Conservation (phyloP, 2,888 invertebrate genomes). For the Pyralis farinalis region DNA sequence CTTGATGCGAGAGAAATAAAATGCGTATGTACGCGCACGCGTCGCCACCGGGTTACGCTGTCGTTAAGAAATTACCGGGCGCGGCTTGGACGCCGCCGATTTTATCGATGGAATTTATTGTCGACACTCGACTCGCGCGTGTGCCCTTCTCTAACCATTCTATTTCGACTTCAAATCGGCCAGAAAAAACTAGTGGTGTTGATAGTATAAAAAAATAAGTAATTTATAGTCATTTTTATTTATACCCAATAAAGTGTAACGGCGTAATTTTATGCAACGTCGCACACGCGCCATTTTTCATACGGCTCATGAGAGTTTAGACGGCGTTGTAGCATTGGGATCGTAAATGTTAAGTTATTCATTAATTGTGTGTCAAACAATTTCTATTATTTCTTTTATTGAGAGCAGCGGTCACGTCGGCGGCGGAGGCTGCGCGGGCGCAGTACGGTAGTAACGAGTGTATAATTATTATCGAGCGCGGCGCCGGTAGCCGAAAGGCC, state of each 20-base stretch:
- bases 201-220: conserved; percentile 1
- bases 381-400: conserved; percentile 50
- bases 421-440: conserved; percentile 36
- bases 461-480: conserved; percentile 71
- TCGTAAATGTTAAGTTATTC: conserved; percentile 20
- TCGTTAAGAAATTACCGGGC: conserved; percentile 78
- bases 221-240: conserved; percentile 8
- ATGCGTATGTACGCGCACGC: conserved; percentile 69
- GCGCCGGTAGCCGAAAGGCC: conserved; percentile 76
- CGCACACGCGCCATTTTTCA: conserved; percentile 9
- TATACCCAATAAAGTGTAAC: conserved; percentile 11
- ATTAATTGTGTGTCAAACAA: conserved; percentile 49
- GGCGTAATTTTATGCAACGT: conserved; percentile 11
- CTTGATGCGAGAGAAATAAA: conserved; percentile 71
- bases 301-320: conserved; percentile 5
- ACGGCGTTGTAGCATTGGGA: not conserved
- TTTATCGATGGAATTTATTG: conserved; percentile 81
- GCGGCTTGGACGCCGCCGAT: conserved; percentile 69
- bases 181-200: not conserved
- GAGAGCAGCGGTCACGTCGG: conserved; percentile 50
- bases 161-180: conserved; percentile 23
- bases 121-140: conserved; percentile 62
- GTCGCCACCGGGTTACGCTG: conserved; percentile 79
- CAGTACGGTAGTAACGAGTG: conserved; percentile 80
- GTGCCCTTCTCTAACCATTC: conserved; percentile 46